A percentile compares a stretch with the other conserved stretches of the same genome.
These are phyloP conservation scores for Leguminivora glycinivorella DNA, from an alignment of 1,140 invertebrate genomes.

Conservation along the genomic window DNA sequence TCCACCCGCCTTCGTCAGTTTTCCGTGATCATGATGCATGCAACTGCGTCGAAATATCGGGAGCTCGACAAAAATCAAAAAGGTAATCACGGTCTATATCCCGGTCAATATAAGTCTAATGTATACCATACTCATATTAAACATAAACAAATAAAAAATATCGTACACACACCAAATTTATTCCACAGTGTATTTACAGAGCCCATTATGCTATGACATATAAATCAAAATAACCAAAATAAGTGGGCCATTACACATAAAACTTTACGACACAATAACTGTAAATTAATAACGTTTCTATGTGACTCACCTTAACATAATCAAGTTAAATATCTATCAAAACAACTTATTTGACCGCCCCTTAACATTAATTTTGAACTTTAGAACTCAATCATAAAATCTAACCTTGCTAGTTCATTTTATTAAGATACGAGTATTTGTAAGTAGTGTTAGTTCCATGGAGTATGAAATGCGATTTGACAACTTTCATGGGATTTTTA, in stretches of 20 bases:
- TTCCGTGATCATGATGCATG: too few relatives aligned
- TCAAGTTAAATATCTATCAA: neutral
- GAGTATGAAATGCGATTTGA: constrained; percentile 19
- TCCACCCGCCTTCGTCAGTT: too few relatives aligned
- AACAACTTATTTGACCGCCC: neutral
- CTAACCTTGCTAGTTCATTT: neutral
- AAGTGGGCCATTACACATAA: constrained; percentile 17
- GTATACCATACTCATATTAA: neutral
- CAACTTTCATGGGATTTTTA: constrained; percentile 23
- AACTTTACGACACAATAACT: constrained; percentile 19
- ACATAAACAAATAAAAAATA: neutral
- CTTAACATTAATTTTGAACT: neutral
- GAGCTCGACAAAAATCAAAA: too few relatives aligned
- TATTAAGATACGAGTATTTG: neutral
- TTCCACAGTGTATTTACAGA: neutral
- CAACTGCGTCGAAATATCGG: too few relatives aligned
- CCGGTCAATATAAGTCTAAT: too few relatives aligned
- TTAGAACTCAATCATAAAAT: neutral
- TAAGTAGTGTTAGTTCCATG: neutral
- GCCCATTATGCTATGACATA: neutral
- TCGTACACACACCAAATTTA: neutral
- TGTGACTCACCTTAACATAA: constrained; percentile 18
- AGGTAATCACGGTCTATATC: too few relatives aligned
- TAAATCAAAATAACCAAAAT: constrained; percentile 20
- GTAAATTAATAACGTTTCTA: constrained; percentile 27